These are phyloP conservation scores for Alcedo quadribrachys DNA, from an alignment of 2,797 vertebrate species.

Conservation along the genomic window DNA sequence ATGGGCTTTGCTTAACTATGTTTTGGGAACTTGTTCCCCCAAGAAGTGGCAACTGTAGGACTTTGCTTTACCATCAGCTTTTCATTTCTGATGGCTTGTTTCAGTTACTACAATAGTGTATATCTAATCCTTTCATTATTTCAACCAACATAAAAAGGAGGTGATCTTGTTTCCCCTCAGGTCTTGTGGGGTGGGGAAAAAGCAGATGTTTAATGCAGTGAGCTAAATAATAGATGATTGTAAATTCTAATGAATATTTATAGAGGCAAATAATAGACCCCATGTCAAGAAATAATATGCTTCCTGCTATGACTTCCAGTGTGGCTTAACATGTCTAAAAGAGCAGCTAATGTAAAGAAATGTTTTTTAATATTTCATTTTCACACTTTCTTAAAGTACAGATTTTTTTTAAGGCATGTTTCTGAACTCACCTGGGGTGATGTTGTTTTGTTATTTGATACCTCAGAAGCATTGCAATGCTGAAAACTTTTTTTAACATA, in stretches of 20 bases:
- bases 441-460: background rate
- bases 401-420: background rate
- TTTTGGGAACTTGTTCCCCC: background rate
- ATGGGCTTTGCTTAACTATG: background rate
- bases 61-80: background rate
- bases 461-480: background rate
- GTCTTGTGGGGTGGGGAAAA: background rate
- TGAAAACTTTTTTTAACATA: slow-evolving; percentile 12
- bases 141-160: background rate
- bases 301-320: slow-evolving; percentile 24
- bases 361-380: slow-evolving; percentile 1
- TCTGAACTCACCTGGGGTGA: background rate
- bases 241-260: slow-evolving; percentile 44
- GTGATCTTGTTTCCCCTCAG: background rate
- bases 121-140: background rate
- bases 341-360: background rate
- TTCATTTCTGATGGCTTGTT: background rate
- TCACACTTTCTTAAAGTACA: background rate
- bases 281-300: background rate
- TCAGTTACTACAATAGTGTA: background rate
- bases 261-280: background rate
- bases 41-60: background rate
- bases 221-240: background rate
- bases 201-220: background rate
- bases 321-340: background rate